Percentiles rank a stretch among this genome's conserved stretches.
phyloP scores from a whole-genome alignment of 2,797 vertebrate species.

The Enteromius treurensis region DNA sequence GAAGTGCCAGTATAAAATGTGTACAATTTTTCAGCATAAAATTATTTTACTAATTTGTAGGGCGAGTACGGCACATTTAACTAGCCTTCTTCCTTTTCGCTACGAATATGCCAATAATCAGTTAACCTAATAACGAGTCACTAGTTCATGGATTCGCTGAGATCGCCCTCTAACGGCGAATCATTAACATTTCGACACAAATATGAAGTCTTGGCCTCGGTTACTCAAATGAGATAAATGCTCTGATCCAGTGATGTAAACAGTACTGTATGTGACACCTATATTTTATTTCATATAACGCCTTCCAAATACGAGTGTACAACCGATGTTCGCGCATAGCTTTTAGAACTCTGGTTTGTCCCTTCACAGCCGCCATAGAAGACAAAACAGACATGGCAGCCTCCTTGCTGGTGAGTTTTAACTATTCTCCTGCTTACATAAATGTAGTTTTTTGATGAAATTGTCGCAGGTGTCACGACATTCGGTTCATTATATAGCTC shows the following conservation, averaged over 20 bases:
- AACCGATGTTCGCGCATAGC: background rate
- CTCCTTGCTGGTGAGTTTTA: constrained; percentile 61
- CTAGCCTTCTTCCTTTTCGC: background rate
- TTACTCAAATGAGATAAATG: background rate
- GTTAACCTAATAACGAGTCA: background rate
- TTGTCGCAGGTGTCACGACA: background rate
- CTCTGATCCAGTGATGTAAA: background rate
- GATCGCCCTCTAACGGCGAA: background rate
- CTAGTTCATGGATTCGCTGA: no score
- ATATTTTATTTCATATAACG: background rate
- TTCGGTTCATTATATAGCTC: background rate
- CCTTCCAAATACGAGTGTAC: background rate
- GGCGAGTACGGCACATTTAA: background rate
- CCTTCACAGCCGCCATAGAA: constrained; percentile 14
- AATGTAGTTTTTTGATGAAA: background rate
- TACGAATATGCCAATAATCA: background rate
- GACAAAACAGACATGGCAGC: constrained; percentile 66
- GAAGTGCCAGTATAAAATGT: background rate
- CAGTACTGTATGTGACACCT: background rate
- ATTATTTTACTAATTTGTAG: background rate
- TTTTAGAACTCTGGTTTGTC: constrained; percentile 33
- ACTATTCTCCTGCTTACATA: background rate
- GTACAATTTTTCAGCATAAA: no score
- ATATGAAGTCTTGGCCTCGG: background rate
- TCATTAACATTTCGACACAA: background rate